Evolutionary conservation across 2,797 vertebrate genomes (phyloP), one percentile per base, ranked within the genome.

Genomic region (Microcaecilia unicolor): DNA sequence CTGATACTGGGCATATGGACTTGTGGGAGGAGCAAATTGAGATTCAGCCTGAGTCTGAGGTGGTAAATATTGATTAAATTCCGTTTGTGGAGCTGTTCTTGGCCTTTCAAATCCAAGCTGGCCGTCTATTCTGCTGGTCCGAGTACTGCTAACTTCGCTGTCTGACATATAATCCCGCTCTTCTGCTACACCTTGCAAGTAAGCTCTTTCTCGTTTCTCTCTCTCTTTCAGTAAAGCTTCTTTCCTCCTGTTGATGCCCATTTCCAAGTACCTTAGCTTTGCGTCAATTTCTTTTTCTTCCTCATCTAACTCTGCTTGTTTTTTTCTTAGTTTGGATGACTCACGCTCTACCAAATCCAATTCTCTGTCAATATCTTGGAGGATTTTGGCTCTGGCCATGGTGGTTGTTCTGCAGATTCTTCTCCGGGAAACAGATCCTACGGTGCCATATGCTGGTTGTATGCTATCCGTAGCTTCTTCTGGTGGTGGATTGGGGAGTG

Each of bases 141-240:
- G 85, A 57, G 90, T 83, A 68, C 86, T 96, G 74, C 87, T 93
- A 61, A 99, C 91, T 73, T 99, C 97, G 58, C 97, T 99, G 59
- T 99, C 97, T 41, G 96, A 99, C 95, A 99, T 98, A 53, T 99
- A 99, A 72, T 98, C 96, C 17, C 96, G 86, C 56, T 99, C 97
- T 59, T 99, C 97, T 6, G 97, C 97, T 55, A 99, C 97, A 19
- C 97, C 95, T 61, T 98, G 97, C 26, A 99, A 87, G 73, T 99
- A 99, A 16, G 93, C 97, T 42, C 97, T 76, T 47, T 99, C 97
- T 55, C 95, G 80, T 60, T 99, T 99, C 69, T 99, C 97, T 57
- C 97, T 85, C 61, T 99, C 97, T 62, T 99, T 96, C 28, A 99
- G 71, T 27, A 99, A 72, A 15, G 84, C 97, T 52, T 99, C 97